Conservation (phyloP, 2,888 invertebrate species). For the Phaedon cochleariae region DNA sequence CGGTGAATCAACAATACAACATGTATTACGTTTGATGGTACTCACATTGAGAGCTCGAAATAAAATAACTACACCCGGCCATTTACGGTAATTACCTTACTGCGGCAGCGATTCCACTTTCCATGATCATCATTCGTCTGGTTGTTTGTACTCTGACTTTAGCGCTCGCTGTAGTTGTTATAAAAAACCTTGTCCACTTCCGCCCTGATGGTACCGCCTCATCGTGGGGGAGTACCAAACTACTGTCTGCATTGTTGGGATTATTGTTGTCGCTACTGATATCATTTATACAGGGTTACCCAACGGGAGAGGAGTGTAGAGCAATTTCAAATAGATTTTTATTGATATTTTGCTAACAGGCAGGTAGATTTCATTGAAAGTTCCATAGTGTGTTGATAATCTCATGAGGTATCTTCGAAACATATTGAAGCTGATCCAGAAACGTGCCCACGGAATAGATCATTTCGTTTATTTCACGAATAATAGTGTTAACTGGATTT, state of each 20-base stretch:
- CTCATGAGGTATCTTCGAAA: too few species aligned
- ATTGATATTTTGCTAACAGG: too few species aligned
- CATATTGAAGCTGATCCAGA: too few species aligned
- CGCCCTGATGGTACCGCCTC: slow-evolving; percentile 48
- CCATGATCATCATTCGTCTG: slow-evolving; percentile 41
- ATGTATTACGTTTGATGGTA: slow-evolving; percentile 24
- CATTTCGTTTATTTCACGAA: too few species aligned
- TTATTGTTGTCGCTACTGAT: background rate
- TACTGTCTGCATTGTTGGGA: slow-evolving; percentile 40
- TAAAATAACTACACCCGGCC: slow-evolving; percentile 10
- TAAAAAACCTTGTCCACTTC: slow-evolving; percentile 59
- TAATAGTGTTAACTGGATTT: too few species aligned
- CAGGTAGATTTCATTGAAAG: too few species aligned
- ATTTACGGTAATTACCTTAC: background rate
- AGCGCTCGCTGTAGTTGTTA: slow-evolving; percentile 54
- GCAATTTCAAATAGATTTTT: too few species aligned
- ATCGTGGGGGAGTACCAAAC: slow-evolving; percentile 50
- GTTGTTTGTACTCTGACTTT: slow-evolving; percentile 48
- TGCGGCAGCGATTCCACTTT: slow-evolving; percentile 5
- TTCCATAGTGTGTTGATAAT: too few species aligned
- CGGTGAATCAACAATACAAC: slow-evolving; percentile 22
- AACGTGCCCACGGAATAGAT: too few species aligned
- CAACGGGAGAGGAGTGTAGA: too few species aligned
- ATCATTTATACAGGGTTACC: too few species aligned
- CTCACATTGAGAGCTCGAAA: slow-evolving; percentile 26